phyloP scores from a whole-genome alignment of 2,113 vertebrate genomes.

The Promerops cafer region DNA sequence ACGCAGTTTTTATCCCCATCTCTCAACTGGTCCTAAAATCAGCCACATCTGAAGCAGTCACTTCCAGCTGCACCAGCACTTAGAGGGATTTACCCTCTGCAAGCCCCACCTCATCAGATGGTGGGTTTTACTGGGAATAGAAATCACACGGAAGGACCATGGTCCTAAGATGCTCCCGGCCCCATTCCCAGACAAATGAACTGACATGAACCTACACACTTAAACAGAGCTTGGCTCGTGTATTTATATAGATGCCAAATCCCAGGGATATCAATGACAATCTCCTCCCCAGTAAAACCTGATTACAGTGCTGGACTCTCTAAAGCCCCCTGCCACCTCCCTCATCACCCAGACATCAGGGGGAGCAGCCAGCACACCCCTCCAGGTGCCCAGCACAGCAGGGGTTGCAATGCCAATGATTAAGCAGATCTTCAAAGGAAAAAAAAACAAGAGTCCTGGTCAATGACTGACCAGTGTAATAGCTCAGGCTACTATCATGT shows the following conservation, averaged over 20 bases:
- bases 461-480: slow-evolving; percentile 47
- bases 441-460: slow-evolving; percentile 40
- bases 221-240: background rate
- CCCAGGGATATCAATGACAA: slow-evolving; percentile 58
- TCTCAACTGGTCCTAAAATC: background rate
- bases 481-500: slow-evolving; percentile 17
- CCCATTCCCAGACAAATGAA: slow-evolving; percentile 21
- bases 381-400: background rate
- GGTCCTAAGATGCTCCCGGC: background rate
- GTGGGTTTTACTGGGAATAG: background rate
- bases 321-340: background rate
- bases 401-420: background rate
- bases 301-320: background rate
- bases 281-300: slow-evolving; percentile 47
- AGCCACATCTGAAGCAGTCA: background rate
- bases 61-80: background rate
- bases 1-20: rapidly evolving
- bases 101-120: background rate
- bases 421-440: slow-evolving; percentile 34
- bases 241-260: slow-evolving; percentile 55
- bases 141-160: background rate
- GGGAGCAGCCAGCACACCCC: background rate
- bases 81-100: background rate
- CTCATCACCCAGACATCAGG: rapidly evolving
- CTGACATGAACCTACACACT: slow-evolving; percentile 1